Conservation (phyloP, 2,113 vertebrate species). For the Corythaixoides concolor region DNA sequence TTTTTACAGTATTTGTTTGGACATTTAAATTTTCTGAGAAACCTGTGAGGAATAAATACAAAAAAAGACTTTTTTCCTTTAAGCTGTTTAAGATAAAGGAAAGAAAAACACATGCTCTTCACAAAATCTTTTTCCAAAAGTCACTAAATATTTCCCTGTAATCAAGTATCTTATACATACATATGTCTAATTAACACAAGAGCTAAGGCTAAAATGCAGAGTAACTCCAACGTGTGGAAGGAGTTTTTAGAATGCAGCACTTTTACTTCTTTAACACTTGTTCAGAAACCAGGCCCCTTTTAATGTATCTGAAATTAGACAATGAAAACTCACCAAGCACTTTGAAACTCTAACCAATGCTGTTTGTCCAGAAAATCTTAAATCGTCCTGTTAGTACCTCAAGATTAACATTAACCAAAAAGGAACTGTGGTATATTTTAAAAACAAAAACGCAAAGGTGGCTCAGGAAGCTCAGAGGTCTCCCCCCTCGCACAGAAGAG, state of each 20-base stretch:
- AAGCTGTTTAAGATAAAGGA: not conserved
- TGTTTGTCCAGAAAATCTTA: not conserved
- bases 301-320: not conserved
- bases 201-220: not conserved
- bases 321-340: not conserved
- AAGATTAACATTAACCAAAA: not conserved
- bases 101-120: not conserved
- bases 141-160: not conserved
- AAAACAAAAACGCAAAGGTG: not conserved
- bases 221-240: accelerated
- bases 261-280: not conserved
- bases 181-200: not conserved
- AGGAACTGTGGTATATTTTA: not conserved
- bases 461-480: not conserved
- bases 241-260: not conserved
- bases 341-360: not conserved
- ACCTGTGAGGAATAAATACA: not conserved
- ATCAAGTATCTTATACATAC: not conserved
- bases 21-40: not conserved
- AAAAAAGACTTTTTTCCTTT: not conserved
- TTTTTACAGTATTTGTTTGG: not conserved
- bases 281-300: not conserved
- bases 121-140: not conserved
- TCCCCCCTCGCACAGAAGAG: accelerated
- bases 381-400: not conserved